Evolutionary conservation across 2,888 invertebrate genomes (phyloP).

Genomic region (Apodemia duryi): DNA sequence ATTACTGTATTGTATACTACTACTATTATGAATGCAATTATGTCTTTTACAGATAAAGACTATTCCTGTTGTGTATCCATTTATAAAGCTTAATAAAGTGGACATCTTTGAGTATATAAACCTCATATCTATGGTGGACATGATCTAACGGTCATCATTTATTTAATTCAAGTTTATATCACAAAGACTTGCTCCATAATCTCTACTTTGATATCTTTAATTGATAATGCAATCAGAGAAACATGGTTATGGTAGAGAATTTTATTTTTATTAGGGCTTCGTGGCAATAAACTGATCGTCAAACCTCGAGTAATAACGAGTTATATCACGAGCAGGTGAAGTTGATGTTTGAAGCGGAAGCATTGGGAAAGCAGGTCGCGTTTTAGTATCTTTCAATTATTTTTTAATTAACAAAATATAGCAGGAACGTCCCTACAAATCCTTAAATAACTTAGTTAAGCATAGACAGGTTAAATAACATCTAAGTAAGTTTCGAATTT

Average conservation of each 20-base stretch:
- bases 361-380: neutral
- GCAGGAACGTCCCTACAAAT: neutral
- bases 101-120: no score
- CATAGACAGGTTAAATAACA: no score
- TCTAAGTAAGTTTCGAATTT: no score
- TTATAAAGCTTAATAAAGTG: no score
- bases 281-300: neutral
- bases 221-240: neutral
- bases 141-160: no score
- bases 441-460: neutral
- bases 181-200: no score
- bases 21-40: no score
- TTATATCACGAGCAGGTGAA: conserved; percentile 6
- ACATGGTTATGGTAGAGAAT: neutral
- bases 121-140: no score
- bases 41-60: no score
- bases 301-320: neutral
- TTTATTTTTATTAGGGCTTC: neutral
- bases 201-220: neutral
- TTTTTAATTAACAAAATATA: neutral
- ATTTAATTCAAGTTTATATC: no score
- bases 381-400: neutral
- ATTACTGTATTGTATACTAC: no score
- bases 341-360: neutral
- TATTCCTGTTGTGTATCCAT: no score